A percentile compares a stretch with the other conserved stretches of the same genome.
Conservation (phyloP, 1,140 invertebrate species). For the Zaprionus nigranus region DNA sequence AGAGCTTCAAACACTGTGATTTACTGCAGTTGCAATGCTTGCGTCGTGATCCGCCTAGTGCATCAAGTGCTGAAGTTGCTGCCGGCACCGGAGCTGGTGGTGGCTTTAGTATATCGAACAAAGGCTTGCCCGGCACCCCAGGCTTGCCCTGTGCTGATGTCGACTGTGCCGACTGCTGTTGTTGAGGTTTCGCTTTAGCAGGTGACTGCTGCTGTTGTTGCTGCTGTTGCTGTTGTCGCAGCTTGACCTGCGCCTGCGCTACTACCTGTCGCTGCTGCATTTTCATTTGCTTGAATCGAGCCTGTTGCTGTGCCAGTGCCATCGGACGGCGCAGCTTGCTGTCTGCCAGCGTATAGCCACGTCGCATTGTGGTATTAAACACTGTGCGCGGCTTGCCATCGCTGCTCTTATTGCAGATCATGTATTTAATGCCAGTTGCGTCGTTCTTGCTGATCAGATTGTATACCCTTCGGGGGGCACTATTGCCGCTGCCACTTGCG, state of each 20-base stretch:
- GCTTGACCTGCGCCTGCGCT: conserved; percentile 59
- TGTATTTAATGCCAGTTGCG: conserved; percentile 56
- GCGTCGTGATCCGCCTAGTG: conserved; percentile 56
- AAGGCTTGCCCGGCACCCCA: conserved; percentile 43
- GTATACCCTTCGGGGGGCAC: conserved; percentile 50
- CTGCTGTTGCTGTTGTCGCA: conserved; percentile 56
- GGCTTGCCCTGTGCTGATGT: conserved; percentile 19
- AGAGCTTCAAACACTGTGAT: conserved; percentile 99
- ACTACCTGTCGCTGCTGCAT: conserved; percentile 46
- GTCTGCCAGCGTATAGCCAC: conserved; percentile 65
- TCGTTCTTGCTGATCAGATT: conserved; percentile 59
- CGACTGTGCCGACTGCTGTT: conserved; percentile 29
- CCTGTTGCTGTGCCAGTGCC: conserved; percentile 37
- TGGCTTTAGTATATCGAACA: conserved; percentile 64
- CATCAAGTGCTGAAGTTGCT: conserved; percentile 35
- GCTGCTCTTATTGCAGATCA: conserved; percentile 57
- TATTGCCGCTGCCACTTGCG: conserved; percentile 7
- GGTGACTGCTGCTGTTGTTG: conserved; percentile 20
- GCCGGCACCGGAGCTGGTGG: conserved; percentile 21
- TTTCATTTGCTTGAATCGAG: conserved; percentile 43
- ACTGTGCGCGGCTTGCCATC: conserved; percentile 36
- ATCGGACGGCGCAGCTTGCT: conserved; percentile 38
- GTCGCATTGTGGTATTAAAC: conserved; percentile 57
- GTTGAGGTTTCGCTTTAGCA: conserved; percentile 13
- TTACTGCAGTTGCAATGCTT: conserved; percentile 98